Evolutionary conservation across 2,888 invertebrate genomes (phyloP), one percentile per base, ranked within the genome.

Genomic region (Maniola hyperantus): DNA sequence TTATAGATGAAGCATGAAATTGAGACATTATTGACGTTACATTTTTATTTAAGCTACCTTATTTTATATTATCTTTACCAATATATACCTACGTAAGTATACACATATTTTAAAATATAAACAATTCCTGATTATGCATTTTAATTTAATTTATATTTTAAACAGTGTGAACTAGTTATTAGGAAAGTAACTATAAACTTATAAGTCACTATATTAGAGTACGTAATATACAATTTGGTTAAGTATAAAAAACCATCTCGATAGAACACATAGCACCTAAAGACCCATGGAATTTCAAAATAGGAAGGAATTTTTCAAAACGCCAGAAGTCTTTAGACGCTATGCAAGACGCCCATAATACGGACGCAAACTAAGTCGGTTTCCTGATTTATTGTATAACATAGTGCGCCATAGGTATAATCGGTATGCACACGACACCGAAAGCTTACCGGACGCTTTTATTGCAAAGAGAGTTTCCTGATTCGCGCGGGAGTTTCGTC

Each of bases 91-190:
- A n/a, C n/a, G n/a, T 26, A 20, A 18, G 20, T 7, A 15, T 50
- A 26, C 11, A 64, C 61, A 66, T 71, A 58, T 70, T 60, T 60
- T 55, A 62, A 66, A 42, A 64, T 69, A 68, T 70, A 59, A 58
- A 69, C 53, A 64, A 76, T 76, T 76, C 76, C 76, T 76, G 68
- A 70, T n/a, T 69, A 67, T 71, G 76, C 76, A 75, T 76, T 76
- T 76, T 72, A 36, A 48, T 60, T 50, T 59, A 59, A 63, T 66
- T 60, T 58, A 42, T 33, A 64, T 66, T 51, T 62, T 66, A 65
- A 67, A 54, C 66, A 55, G 68, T 69, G 67, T 67, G 66, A 53
- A 58, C 36, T 65, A 63, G 65, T 51, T 64, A 42, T 55, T 62
- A 42, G 51, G 39, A 15, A 39, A 57, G 39, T 55, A 39, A 20